Evolutionary conservation across 2,797 vertebrate species (phyloP), one percentile per base, ranked within the genome.

Genomic region (Martes flavigula): DNA sequence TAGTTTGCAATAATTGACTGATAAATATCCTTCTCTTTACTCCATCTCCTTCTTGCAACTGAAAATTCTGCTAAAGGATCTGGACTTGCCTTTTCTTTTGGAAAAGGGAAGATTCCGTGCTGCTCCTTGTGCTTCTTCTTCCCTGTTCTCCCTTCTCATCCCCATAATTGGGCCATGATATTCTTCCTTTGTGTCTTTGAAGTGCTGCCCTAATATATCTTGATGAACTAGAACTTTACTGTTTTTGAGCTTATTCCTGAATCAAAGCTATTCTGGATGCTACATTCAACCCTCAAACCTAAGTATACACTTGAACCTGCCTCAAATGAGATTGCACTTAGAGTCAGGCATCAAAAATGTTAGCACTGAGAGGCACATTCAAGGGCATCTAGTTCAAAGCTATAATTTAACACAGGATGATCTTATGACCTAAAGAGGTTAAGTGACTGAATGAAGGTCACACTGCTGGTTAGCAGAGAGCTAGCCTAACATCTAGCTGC

Each of bases 331-430:
- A 87, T 81, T 84, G 92, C 82, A 64, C 78, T 94, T 91, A 32
- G 56, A 91, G 86, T 94, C 88, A 96, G 70, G 38, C 79, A 84
- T 94, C 86, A 95, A 89, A 96, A 78, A 72, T 23, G 7, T 66
- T 87, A 91, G 54, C 43, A 10, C 51, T 20, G 73, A 72, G 79
- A 93, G 75, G 38, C 9, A 8, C 3, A 6, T 46, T 84, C 11
- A 7, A 94, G 90, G 77, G 83, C 68, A 46, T 38, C 72, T 11
- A 46, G 87, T 81, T 93, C 95, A 96, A 89, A 54, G 40, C 30
- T 79, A 83, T 86, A 91, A 96, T 94, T 96, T 95, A 96, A 89
- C 79, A 87, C 43, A n/a, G 54, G 81, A 75, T 14, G 25, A 95
- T 97, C 73, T 96, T 92, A 30, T 13, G 72, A 82, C 72, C 75